Conservation (phyloP, 2,888 invertebrate species). For the Tenthredo mesomela region DNA sequence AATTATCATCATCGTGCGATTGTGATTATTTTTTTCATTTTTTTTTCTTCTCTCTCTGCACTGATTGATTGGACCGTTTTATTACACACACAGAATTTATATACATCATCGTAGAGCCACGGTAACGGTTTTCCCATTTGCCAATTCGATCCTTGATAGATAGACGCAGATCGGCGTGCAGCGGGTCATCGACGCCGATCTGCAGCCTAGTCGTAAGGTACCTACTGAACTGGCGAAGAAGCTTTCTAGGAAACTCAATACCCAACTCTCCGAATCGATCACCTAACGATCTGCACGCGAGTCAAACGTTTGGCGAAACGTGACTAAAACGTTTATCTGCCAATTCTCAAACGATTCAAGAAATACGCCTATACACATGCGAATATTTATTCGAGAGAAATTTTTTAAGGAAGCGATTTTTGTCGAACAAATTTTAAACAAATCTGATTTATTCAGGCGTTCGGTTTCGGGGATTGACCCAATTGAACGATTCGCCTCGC, state of each 20-base stretch:
- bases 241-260: conserved; percentile 40
- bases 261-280: neutral
- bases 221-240: neutral
- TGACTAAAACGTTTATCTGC: neutral
- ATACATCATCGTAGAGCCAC: neutral
- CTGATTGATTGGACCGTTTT: neutral
- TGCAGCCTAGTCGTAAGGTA: neutral
- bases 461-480: conserved; percentile 10
- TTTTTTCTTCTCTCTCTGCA: neutral
- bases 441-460: neutral
- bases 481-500: conserved; percentile 41
- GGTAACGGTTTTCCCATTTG: conserved; percentile 28
- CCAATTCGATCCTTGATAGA: conserved; percentile 35
- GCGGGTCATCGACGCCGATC: conserved; percentile 33
- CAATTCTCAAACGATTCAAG: neutral
- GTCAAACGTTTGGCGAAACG: neutral
- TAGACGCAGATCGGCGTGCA: neutral
- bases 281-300: neutral
- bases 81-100: neutral
- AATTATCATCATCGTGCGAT: too few relatives aligned
- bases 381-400: neutral
- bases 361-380: neutral
- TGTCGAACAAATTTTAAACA: neutral
- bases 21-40: neutral
- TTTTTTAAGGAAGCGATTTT: neutral